Evolutionary conservation across 2,888 invertebrate species (phyloP), one percentile per base, ranked within the genome.

Genomic region (Pachymerium ferrugineum): DNA sequence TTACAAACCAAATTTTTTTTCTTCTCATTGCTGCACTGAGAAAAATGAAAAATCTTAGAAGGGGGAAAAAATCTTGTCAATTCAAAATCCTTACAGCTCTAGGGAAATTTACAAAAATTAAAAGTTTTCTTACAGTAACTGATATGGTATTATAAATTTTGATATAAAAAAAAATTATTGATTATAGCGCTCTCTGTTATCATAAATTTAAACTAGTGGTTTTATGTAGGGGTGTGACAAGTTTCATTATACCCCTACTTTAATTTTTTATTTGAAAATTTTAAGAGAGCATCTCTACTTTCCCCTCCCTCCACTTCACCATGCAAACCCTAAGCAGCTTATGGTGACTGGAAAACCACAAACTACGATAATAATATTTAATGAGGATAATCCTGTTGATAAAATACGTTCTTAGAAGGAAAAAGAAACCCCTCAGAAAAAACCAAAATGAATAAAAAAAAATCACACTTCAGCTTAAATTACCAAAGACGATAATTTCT

Each of bases 291-390:
- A 16, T 38, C 16, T 38, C 16, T 16, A 38, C 16, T 38, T 38
- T 12, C 12, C 4, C 38, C 14, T 38, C 16, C 0, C 47, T 22
- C 16, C 14, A 16, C n/a, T n/a, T 3, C 5, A 22, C 1, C 16
- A 16, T n/a, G n/a, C n/a, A 12, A 54, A 54, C 47, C 47, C 19
- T 54, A 16, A 54, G 47, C 47, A 22, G 47, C 22, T 54, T 54
- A 54, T 54, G 47, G 19, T 54, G 47, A 54, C 47, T 22, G 16
- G 19, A 42, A 54, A 54, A 54, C 47, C 47, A 54, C 47, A 54
- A 54, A 54, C 47, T 54, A 54, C 47, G 6, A 47, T 16, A 16
- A 54, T 54, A n/a, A 54, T 54, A 54, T 54, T 54, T 54, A 54
- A 54, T 54, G 47, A 54, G 16, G 47, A 54, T 54, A 54, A 54